Evolutionary conservation across 30 jellyfish, hydroid and myxozoan species (phyloP), one percentile per base, ranked within the genome.

Genomic region (Hydractinia symbiolongicarpus): DNA sequence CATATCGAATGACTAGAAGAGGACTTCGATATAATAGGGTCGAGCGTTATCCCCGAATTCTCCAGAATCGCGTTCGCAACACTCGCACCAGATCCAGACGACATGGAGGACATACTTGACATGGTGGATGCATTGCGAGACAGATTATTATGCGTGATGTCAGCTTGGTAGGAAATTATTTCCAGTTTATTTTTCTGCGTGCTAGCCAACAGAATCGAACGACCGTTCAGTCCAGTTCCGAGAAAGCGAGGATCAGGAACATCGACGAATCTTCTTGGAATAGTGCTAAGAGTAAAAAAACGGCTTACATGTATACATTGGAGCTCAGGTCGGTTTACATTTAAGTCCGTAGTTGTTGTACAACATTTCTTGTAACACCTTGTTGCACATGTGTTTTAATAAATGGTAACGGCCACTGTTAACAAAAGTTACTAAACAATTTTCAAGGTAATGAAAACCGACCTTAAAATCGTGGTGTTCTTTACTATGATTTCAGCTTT

Each of bases 241-340:
- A 93, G 90, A 76, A 83, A 84, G 61, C 96, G 82, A 62, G 98
- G 98, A 64, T 80, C 86, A 40, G 95, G 93, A 13, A 93, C 79
- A 79, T 93, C 98, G 64, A 93, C 87, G 60, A 80, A 86, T 53
- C 84, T 66, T 21, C 98, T 61, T 20, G 90, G 79, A 61, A 60
- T 87, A 7, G 98, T 78, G 64, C 98, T 93, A 57, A 55, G 64
- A 11, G 40, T 58, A 60, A 20, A 54, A 16, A 30, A 30, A 30
- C 44, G 57, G 40, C 10, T 13, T 9, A 77, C n/a, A 13, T 14
- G 44, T 52, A 10, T 17, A 13, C 4, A 58, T n/a, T 9, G 16
- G 15, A n/a, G 14, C 53, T 44, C 40, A 16, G 77, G 15, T 9
- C 16, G 44, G 44, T 30, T 30, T 2, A 1, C 44, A 30, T 30